phyloP scores from a whole-genome alignment of 2,113 vertebrate species.

The Chinchilla lanigera region DNA sequence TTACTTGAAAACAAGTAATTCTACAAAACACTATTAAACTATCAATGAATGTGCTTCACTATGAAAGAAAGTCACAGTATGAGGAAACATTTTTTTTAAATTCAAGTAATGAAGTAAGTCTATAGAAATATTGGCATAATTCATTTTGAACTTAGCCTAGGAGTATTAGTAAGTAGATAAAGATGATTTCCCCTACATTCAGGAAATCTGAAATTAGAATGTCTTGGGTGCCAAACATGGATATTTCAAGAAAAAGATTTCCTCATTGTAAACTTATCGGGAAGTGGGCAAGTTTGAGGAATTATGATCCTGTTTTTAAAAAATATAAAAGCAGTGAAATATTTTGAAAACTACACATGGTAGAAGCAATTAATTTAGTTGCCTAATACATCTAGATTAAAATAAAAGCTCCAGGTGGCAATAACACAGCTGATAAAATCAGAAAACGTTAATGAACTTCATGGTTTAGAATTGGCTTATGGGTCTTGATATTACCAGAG shows the following conservation, averaged over 20 bases:
- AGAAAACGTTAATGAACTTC: background rate
- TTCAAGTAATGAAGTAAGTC: background rate
- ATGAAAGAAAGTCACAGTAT: background rate
- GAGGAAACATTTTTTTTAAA: conserved; percentile 32
- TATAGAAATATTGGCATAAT: background rate
- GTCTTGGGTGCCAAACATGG: background rate
- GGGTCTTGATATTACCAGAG: background rate
- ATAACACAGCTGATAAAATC: background rate
- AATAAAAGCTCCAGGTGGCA: background rate
- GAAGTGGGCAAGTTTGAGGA: conserved; percentile 32
- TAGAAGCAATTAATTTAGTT: conserved; percentile 35
- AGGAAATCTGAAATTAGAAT: conserved; percentile 23
- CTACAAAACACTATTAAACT: background rate
- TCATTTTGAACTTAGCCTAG: background rate
- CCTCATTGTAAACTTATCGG: conserved; percentile 33
- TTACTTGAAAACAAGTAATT: background rate
- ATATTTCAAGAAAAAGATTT: conserved; percentile 4
- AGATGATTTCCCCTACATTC: background rate
- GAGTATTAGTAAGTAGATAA: conserved; percentile 25
- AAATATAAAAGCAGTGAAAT: background rate
- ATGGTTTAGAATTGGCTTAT: background rate
- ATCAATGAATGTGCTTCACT: background rate
- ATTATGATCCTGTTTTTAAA: background rate
- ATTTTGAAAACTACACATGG: background rate
- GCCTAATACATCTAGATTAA: background rate